These are phyloP conservation scores for Pentalonia nigronervosa DNA, from an alignment of 1,140 invertebrate genomes.

Conservation along the genomic window DNA sequence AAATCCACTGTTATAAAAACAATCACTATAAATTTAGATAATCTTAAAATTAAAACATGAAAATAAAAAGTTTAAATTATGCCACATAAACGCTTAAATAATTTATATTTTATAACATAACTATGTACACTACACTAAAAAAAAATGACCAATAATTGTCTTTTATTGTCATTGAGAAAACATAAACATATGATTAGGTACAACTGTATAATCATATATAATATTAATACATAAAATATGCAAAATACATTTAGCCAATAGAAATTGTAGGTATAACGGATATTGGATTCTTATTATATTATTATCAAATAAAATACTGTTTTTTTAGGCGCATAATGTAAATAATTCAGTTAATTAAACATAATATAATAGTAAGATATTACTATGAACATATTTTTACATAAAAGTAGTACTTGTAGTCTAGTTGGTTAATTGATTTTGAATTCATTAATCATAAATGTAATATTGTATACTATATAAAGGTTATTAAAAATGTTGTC, in stretches of 20 bases:
- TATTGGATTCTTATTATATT: background rate
- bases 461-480: background rate
- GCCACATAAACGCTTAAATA: background rate
- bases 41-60: background rate
- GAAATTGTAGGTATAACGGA: background rate
- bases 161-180: background rate
- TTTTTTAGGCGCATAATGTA: background rate
- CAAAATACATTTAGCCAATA: background rate
- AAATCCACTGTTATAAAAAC: background rate
- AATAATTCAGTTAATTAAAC: background rate
- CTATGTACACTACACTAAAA: background rate
- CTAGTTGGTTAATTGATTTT: background rate
- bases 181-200: background rate
- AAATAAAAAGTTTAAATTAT: background rate
- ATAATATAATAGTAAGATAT: background rate
- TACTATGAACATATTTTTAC: background rate
- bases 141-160: background rate
- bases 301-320: background rate
- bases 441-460: background rate
- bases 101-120: background rate
- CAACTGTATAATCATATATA: background rate
- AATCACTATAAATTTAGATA: background rate
- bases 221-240: background rate
- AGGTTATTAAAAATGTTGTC: too few species aligned
- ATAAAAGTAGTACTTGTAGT: too few species aligned